Evolutionary conservation across 2,888 invertebrate genomes (phyloP).

Genomic region (Erynnis tages): DNA sequence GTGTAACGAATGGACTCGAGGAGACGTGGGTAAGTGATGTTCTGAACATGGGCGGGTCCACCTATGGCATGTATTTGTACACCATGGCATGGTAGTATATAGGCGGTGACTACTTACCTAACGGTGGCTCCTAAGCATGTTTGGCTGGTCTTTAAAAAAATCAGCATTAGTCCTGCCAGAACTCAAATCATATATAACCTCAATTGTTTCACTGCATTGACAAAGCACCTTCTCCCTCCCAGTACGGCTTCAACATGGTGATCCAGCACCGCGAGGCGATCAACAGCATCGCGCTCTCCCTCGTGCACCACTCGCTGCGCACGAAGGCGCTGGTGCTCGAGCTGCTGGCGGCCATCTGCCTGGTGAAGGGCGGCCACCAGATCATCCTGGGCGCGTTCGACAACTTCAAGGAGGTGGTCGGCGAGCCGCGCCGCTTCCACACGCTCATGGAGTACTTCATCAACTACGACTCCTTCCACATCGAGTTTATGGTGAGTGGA

Average conservation of each 20-base stretch:
- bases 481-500: slow-evolving; percentile 95
- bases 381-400: slow-evolving; percentile 98
- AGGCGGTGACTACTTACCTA: too few species aligned
- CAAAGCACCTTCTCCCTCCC: slow-evolving; percentile 47
- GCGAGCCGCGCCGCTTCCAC: slow-evolving; percentile 95
- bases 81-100: too few species aligned
- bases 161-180: too few species aligned
- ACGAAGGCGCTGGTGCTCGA: slow-evolving; percentile 99
- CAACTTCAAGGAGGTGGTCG: slow-evolving; percentile 95
- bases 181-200: too few species aligned
- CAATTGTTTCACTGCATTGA: not conserved
- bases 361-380: slow-evolving; percentile 99
- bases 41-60: too few species aligned
- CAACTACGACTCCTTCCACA: slow-evolving; percentile 97
- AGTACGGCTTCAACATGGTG: slow-evolving; percentile 99
- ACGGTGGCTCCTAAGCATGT: too few species aligned
- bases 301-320: slow-evolving; percentile 97
- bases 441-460: slow-evolving; percentile 99
- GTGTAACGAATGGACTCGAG: too few species aligned
- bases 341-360: slow-evolving; percentile 97
- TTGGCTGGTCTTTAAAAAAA: too few species aligned
- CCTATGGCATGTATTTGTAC: too few species aligned
- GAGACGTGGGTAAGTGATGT: too few species aligned
- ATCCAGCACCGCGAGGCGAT: slow-evolving; percentile 99
- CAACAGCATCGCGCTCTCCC: slow-evolving; percentile 97